Percentiles rank a stretch among this genome's conserved stretches.
Evolutionary conservation across 2,888 invertebrate species (phyloP).

Genomic region (Drosophila mimica): DNA sequence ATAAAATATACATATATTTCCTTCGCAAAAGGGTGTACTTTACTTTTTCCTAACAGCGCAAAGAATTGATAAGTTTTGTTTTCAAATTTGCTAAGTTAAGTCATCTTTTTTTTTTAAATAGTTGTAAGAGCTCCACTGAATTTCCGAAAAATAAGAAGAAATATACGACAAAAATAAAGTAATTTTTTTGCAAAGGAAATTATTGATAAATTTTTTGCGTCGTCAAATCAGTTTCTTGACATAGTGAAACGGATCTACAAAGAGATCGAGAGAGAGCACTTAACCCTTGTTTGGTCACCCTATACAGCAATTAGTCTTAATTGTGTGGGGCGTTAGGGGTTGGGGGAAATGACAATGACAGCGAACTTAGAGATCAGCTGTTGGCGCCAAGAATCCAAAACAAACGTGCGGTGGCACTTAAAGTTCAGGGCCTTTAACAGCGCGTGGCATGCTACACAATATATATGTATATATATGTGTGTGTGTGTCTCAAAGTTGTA

Average conservation of each 20-base stretch:
- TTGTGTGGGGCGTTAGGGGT: conserved; percentile 32
- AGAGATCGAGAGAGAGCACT: conserved; percentile 50
- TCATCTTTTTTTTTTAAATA: neutral
- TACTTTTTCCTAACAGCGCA: neutral
- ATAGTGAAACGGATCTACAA: conserved; percentile 29
- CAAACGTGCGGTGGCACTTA: conserved; percentile 26
- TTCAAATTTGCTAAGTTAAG: neutral
- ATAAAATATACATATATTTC: neutral
- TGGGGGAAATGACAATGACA: conserved; percentile 20
- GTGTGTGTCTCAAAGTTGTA: neutral
- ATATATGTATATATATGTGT: neutral
- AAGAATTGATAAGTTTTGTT: neutral
- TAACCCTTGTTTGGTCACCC: conserved; percentile 53
- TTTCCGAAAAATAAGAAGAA: neutral
- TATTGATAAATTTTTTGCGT: neutral
- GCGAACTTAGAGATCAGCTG: conserved; percentile 41
- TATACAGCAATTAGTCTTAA: conserved; percentile 57
- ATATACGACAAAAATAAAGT: neutral
- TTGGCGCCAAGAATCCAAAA: conserved; percentile 48
- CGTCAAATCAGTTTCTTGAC: neutral
- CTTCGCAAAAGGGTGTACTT: neutral
- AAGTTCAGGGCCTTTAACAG: conserved; percentile 16
- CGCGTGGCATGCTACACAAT: conserved; percentile 17
- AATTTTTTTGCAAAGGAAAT: neutral
- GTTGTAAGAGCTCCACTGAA: neutral